Conservation (phyloP, 2,113 vertebrate species). For the Pelobates fuscus region DNA sequence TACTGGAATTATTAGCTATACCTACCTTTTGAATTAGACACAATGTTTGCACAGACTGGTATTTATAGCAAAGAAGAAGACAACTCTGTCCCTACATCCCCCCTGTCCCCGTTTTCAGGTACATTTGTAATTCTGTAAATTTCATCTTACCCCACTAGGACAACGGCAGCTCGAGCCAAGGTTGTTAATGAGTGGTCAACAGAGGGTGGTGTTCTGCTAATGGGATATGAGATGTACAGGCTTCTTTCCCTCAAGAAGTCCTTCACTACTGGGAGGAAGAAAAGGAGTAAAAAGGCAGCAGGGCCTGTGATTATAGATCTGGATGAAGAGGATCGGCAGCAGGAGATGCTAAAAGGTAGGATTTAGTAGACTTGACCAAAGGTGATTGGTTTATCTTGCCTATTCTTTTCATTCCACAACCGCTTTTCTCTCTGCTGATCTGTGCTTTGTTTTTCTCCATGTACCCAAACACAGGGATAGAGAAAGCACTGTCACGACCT, state of each 20-base stretch:
- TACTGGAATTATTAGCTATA: too few species aligned
- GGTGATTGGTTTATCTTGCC: too few species aligned
- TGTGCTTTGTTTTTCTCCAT: neutral
- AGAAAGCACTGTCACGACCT: conserved; percentile 88
- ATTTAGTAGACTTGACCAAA: conserved; percentile 27
- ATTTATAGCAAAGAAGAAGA: too few species aligned
- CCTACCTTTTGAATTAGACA: too few species aligned
- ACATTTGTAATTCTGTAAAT: too few species aligned
- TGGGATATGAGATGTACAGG: conserved; percentile 99
- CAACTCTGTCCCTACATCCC: too few species aligned
- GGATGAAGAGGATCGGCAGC: conserved; percentile 95
- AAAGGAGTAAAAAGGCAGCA: conserved; percentile 91
- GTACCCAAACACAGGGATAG: conserved; percentile 79
- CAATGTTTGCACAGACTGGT: too few species aligned
- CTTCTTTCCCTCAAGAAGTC: conserved; percentile 96
- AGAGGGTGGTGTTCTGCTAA: conserved; percentile 91
- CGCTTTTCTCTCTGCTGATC: too few species aligned
- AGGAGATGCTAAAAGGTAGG: conserved; percentile 96
- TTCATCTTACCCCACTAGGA: conserved; percentile 66
- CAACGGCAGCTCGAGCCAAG: conserved; percentile 88
- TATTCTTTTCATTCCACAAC: too few species aligned
- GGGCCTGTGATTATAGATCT: conserved; percentile 98
- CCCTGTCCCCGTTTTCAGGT: too few species aligned
- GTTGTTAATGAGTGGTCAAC: conserved; percentile 93
- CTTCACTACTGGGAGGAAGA: conserved; percentile 92